phyloP scores from a whole-genome alignment of 2,888 invertebrate species.

The Apodemia zela region DNA sequence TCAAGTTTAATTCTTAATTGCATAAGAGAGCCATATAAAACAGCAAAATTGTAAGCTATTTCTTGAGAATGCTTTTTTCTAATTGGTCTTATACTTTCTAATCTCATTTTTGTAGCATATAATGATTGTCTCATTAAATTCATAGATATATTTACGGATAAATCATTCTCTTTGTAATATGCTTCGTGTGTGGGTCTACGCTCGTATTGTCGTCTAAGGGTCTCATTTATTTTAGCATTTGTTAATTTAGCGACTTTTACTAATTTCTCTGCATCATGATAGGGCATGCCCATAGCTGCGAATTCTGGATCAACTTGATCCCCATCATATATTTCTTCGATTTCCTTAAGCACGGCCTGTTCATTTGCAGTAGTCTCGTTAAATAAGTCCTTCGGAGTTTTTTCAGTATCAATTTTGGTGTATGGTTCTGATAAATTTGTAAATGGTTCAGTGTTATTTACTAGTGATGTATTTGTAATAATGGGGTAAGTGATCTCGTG shows the following conservation, averaged over 20 bases:
- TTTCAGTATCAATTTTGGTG: not conserved
- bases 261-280: not conserved
- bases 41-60: constrained; percentile 35
- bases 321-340: constrained; percentile 4
- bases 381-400: not conserved
- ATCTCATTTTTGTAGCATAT: constrained; percentile 38
- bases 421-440: not conserved
- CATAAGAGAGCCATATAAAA: constrained; percentile 39
- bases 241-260: not conserved
- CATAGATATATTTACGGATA: constrained; percentile 26
- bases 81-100: constrained; percentile 33
- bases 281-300: not conserved
- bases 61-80: constrained; percentile 29
- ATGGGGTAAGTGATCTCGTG: not conserved
- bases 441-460: not conserved
- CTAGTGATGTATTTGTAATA: not conserved
- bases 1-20: constrained; percentile 42
- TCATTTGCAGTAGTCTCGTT: not conserved
- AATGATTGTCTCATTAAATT: constrained; percentile 43
- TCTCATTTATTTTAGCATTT: constrained; percentile 18
- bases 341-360: not conserved
- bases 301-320: constrained; percentile 1
- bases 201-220: not conserved
- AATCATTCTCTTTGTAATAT: not conserved
- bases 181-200: constrained; percentile 9